Conservation (phyloP, 1,140 invertebrate genomes). For the Pogonognathellus flavescens region DNA sequence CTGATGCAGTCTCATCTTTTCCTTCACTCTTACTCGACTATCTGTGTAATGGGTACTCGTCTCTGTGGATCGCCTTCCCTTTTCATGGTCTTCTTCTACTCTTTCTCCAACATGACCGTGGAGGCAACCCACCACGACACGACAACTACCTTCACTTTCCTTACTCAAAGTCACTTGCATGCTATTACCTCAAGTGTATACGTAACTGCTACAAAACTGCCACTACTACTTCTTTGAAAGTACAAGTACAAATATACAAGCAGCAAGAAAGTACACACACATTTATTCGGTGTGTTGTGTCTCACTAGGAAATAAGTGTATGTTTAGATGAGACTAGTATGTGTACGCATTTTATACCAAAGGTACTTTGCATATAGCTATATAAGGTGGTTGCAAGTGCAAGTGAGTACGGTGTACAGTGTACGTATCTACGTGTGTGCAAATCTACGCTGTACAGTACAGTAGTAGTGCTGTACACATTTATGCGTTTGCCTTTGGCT, state of each 20-base stretch:
- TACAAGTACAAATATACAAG: background rate
- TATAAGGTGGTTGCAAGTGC: too few species aligned
- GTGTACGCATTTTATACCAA: too few species aligned
- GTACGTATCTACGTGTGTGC: too few species aligned
- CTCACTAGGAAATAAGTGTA: too few species aligned
- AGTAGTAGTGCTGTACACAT: background rate
- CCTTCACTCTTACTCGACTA: background rate
- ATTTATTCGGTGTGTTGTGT: too few species aligned
- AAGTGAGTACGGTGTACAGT: background rate
- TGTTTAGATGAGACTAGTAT: too few species aligned
- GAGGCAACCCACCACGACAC: too few species aligned
- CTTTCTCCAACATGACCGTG: background rate
- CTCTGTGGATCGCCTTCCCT: too few species aligned
- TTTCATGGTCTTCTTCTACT: background rate
- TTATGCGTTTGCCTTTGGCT: conserved; percentile 33
- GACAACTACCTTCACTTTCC: background rate
- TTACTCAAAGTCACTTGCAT: background rate
- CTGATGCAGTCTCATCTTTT: background rate
- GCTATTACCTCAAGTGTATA: conserved; percentile 10
- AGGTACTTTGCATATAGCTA: too few species aligned
- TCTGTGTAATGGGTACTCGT: background rate
- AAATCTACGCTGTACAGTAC: too few species aligned
- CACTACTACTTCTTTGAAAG: conserved; percentile 12
- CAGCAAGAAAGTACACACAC: too few species aligned
- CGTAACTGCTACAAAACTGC: conserved; percentile 15